These are phyloP conservation scores for Nemurella pictetii DNA, from an alignment of 2,888 invertebrate genomes.

Conservation along the genomic window DNA sequence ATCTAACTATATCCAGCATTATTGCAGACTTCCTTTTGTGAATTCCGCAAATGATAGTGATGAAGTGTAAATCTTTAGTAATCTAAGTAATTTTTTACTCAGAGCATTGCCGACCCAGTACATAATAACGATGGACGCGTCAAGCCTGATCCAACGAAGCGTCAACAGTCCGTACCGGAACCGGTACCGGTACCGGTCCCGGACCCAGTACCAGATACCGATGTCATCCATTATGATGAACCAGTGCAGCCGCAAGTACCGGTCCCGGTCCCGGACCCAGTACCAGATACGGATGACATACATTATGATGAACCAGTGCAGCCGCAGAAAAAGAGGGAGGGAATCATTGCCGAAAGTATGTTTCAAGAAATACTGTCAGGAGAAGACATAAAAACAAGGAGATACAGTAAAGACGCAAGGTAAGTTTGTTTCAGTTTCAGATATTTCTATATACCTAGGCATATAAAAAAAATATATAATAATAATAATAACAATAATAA, in stretches of 20 bases:
- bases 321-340: constrained; percentile 20
- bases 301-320: not conserved
- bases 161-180: not conserved
- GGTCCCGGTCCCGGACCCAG: not conserved
- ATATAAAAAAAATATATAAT: too few species aligned
- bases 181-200: not conserved
- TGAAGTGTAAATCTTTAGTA: not conserved
- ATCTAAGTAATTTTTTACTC: not conserved
- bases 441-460: too few species aligned
- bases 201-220: not conserved
- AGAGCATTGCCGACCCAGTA: not conserved
- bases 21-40: not conserved
- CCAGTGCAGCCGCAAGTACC: too few species aligned
- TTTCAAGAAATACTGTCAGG: not conserved
- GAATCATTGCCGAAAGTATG: constrained; percentile 20
- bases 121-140: not conserved
- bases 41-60: not conserved
- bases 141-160: not conserved
- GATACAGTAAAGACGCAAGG: constrained; percentile 18
- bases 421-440: not conserved
- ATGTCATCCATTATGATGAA: too few species aligned
- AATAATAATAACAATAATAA: too few species aligned
- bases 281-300: too few species aligned
- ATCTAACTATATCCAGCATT: not conserved
- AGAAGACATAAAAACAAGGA: constrained; percentile 5